A percentile compares a stretch with the other conserved stretches of the same genome.
phyloP scores from a whole-genome alignment of 1,140 invertebrate genomes.

The Mizuhopecten yessoensis region DNA sequence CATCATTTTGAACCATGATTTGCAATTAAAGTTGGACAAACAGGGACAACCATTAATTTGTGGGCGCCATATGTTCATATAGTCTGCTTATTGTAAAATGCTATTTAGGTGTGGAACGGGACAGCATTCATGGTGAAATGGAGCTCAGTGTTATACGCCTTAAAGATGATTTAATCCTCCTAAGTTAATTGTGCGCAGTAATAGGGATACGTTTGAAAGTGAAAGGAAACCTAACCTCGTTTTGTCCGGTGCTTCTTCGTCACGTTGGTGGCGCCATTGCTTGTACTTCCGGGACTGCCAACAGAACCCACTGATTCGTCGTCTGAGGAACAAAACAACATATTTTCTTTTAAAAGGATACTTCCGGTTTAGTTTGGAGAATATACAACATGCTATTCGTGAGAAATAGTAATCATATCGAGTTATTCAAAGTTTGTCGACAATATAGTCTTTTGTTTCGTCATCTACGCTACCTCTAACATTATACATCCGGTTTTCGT shows the following conservation, averaged over 20 bases:
- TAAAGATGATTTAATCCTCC: background rate
- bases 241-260: slow-evolving; percentile 58
- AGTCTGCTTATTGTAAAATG: background rate
- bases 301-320: slow-evolving; percentile 60
- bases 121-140: background rate
- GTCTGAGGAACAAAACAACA: slow-evolving; percentile 51
- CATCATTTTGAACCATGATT: slow-evolving; percentile 26
- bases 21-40: slow-evolving; percentile 19
- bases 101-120: background rate
- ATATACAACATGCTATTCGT: background rate
- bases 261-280: slow-evolving; percentile 47
- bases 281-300: slow-evolving; percentile 58
- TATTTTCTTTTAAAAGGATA: background rate
- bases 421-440: background rate
- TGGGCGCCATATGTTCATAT: background rate
- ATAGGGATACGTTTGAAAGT: background rate
- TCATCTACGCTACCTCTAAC: background rate
- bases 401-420: background rate
- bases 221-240: slow-evolving; percentile 50
- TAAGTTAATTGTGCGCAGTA: background rate
- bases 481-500: too few species aligned
- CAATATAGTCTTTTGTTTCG: background rate
- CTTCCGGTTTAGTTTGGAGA: background rate
- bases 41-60: background rate
- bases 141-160: background rate